Evolutionary conservation across 2,888 invertebrate species (phyloP).

Genomic region (Erannis defoliaria): DNA sequence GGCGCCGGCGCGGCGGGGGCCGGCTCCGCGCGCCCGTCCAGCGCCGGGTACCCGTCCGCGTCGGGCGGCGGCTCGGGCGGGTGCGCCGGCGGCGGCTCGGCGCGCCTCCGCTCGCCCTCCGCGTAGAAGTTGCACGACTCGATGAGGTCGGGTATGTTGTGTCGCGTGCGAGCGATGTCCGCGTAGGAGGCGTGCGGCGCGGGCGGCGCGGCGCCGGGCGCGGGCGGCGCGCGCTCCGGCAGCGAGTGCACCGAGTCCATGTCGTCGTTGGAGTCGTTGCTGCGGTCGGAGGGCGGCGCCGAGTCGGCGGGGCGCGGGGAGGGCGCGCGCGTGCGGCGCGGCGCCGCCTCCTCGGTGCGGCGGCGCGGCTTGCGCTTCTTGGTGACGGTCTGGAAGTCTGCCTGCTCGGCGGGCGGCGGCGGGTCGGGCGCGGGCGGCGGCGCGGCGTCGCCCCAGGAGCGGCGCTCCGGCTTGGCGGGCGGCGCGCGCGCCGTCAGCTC

Average conservation of each 20-base stretch:
- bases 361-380: constrained; percentile 94
- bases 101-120: constrained; percentile 58
- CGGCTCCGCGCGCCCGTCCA: constrained; percentile 45
- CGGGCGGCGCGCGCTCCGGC: constrained; percentile 82
- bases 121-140: constrained; percentile 83
- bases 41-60: constrained; percentile 33
- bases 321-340: constrained; percentile 58
- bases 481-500: constrained; percentile 86
- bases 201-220: constrained; percentile 88
- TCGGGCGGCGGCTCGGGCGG: constrained; percentile 63
- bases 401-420: constrained; percentile 76
- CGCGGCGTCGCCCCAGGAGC: constrained; percentile 90
- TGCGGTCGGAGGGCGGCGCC: constrained; percentile 94
- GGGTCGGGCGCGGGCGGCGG: constrained; percentile 73
- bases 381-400: constrained; percentile 94
- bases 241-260: constrained; percentile 95
- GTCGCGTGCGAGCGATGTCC: constrained; percentile 90
- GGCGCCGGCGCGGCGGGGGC: constrained; percentile 6
- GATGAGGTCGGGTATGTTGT: constrained; percentile 84
- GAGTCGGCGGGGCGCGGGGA: constrained; percentile 85
- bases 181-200: constrained; percentile 91
- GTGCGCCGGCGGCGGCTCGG: constrained; percentile 26
- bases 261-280: constrained; percentile 92
- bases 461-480: constrained; percentile 79
- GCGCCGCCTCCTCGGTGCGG: constrained; percentile 81